A percentile compares a stretch with the other conserved stretches of the same genome.
Conservation (phyloP, 1,140 invertebrate species). For the Delia radicum region DNA sequence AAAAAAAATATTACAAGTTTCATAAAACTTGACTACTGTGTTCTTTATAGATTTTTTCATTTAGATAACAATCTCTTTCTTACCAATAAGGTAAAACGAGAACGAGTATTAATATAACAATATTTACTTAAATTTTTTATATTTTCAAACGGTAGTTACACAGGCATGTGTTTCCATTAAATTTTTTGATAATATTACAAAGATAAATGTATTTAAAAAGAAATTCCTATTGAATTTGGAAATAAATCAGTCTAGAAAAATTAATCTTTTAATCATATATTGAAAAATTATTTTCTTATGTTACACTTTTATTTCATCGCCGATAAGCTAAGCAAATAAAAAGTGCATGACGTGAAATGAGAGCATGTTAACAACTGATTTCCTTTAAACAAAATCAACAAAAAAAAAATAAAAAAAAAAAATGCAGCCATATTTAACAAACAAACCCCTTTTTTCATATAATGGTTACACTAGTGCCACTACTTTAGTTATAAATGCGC, state of each 20-base stretch:
- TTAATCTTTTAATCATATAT: background rate
- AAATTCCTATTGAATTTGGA: background rate
- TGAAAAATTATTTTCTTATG: background rate
- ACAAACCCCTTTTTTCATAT: background rate
- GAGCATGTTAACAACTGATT: slow-evolving; percentile 3
- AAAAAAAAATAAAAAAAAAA: too few species aligned
- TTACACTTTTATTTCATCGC: background rate
- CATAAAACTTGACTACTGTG: too few species aligned
- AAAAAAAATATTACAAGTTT: too few species aligned
- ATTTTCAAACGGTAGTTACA: background rate
- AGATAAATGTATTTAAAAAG: background rate
- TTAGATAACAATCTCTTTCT: too few species aligned
- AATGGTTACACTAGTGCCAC: too few species aligned
- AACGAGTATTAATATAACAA: too few species aligned
- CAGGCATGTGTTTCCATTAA: background rate
- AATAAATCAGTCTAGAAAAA: background rate
- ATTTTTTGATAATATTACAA: background rate
- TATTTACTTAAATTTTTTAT: background rate
- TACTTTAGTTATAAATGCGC: background rate
- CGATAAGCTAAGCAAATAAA: background rate
- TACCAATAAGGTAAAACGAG: too few species aligned
- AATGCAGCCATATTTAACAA: background rate
- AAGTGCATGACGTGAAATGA: background rate
- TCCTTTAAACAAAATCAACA: background rate
- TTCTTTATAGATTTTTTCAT: too few species aligned